A percentile compares a stretch with the other conserved stretches of the same genome.
These are phyloP conservation scores for Ammodytes dubius DNA, from an alignment of 2,113 vertebrate genomes.

Conservation along the genomic window DNA sequence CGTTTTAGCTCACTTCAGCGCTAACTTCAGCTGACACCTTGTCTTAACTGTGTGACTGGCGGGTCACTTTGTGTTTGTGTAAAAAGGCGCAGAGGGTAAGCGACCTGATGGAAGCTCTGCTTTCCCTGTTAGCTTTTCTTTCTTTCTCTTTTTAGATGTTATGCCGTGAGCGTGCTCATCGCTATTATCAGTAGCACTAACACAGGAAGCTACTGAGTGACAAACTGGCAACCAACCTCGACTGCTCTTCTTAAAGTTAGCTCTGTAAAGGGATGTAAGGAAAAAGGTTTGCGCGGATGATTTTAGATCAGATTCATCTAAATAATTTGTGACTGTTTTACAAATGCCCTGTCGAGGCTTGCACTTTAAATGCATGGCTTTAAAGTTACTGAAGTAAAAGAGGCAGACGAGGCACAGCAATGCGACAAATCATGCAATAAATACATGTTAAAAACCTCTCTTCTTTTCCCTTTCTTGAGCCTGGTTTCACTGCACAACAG, in stretches of 20 bases:
- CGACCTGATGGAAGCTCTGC: conserved; percentile 48
- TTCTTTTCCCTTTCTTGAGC: conserved; percentile 26
- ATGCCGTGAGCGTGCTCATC: conserved; percentile 27
- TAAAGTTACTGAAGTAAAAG: neutral
- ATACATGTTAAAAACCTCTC: conserved; percentile 29
- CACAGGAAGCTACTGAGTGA: neutral
- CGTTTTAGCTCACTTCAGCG: conserved; percentile 71
- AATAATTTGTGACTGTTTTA: conserved; percentile 3
- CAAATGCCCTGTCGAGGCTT: neutral
- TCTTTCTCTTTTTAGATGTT: conserved; percentile 23
- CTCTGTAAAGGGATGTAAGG: neutral
- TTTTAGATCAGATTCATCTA: too few species aligned
- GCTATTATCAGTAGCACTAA: neutral
- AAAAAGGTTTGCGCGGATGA: neutral
- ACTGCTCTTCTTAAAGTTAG: conserved; percentile 1
- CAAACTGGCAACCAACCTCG: neutral
- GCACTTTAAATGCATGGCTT: neutral
- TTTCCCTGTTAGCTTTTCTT: conserved; percentile 13
- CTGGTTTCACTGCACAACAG: conserved; percentile 44
- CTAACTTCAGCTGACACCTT: conserved; percentile 74
- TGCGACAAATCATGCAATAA: neutral
- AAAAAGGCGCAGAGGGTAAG: conserved; percentile 48
- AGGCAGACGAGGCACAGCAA: neutral
- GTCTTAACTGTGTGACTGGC: conserved; percentile 68
- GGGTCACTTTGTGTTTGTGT: conserved; percentile 61